These are phyloP conservation scores for Lepus timidus DNA, from an alignment of 2,113 vertebrate genomes.

Conservation along the genomic window DNA sequence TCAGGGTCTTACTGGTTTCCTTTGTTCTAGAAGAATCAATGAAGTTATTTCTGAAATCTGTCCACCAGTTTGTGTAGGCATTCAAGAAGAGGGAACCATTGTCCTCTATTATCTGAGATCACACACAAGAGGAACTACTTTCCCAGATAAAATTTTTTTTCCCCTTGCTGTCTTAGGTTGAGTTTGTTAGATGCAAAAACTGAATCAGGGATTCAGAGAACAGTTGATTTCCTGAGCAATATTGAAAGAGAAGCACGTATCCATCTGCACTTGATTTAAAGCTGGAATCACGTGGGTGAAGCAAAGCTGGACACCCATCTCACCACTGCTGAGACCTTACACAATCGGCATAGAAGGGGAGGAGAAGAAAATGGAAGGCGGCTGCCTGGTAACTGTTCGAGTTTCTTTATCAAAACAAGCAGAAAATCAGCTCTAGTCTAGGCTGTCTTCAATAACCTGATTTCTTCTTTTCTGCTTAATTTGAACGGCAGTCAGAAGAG, in stretches of 20 bases:
- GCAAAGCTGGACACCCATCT: neutral
- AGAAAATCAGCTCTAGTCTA: neutral
- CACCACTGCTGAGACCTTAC: rapidly evolving
- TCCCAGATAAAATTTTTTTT: neutral
- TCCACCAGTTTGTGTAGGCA: neutral
- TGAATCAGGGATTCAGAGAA: neutral
- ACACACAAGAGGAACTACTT: rapidly evolving
- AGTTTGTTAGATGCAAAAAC: neutral
- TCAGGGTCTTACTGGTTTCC: neutral
- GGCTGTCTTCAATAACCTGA: neutral
- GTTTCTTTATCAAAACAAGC: neutral
- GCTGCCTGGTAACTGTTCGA: rapidly evolving
- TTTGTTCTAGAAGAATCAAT: neutral
- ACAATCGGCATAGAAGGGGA: rapidly evolving
- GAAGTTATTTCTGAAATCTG: neutral
- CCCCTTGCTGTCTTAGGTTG: neutral
- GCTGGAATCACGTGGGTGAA: neutral
- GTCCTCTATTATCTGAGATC: neutral
- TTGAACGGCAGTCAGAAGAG: neutral
- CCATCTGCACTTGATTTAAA: neutral
- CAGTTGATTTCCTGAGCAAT: neutral
- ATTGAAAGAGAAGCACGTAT: neutral
- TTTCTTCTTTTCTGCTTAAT: neutral
- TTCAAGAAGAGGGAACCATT: neutral
- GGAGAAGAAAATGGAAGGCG: neutral